These are phyloP conservation scores for Microplitis demolitor DNA, from an alignment of 1,140 invertebrate species.

Conservation along the genomic window DNA sequence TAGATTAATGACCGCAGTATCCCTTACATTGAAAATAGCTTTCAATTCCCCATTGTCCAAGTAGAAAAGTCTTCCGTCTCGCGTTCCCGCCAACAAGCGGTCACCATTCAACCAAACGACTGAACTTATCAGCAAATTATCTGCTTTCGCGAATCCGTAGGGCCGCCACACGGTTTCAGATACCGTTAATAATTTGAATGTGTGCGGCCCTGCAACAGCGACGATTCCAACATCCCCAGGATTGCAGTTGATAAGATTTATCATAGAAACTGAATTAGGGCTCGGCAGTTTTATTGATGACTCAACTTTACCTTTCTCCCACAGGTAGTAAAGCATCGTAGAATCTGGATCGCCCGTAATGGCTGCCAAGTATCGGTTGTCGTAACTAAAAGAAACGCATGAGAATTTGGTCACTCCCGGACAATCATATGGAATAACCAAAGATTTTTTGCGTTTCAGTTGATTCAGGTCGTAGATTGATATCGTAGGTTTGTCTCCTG, in stretches of 20 bases:
- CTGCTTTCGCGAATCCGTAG: constrained; percentile 82
- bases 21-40: constrained; percentile 64
- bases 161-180: constrained; percentile 81
- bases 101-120: constrained; percentile 77
- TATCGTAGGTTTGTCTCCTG: constrained; percentile 64
- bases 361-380: constrained; percentile 77
- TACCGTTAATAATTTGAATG: constrained; percentile 78
- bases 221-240: constrained; percentile 77
- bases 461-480: constrained; percentile 70
- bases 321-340: constrained; percentile 80
- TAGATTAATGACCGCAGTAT: constrained; percentile 63
- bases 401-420: constrained; percentile 65
- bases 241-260: constrained; percentile 70
- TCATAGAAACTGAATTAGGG: constrained; percentile 62
- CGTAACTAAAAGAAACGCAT: constrained; percentile 76
- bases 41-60: constrained; percentile 82
- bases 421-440: constrained; percentile 65
- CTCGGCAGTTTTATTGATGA: constrained; percentile 74
- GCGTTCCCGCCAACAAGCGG: constrained; percentile 75
- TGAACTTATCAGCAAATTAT: constrained; percentile 72
- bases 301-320: constrained; percentile 83
- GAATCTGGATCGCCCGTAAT: constrained; percentile 81
- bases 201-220: constrained; percentile 73
- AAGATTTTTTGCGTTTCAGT: constrained; percentile 66
- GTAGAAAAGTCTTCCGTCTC: constrained; percentile 73